These are phyloP conservation scores for Dicerorhinus sumatrensis DNA, from an alignment of 2,113 vertebrate species.

Conservation along the genomic window DNA sequence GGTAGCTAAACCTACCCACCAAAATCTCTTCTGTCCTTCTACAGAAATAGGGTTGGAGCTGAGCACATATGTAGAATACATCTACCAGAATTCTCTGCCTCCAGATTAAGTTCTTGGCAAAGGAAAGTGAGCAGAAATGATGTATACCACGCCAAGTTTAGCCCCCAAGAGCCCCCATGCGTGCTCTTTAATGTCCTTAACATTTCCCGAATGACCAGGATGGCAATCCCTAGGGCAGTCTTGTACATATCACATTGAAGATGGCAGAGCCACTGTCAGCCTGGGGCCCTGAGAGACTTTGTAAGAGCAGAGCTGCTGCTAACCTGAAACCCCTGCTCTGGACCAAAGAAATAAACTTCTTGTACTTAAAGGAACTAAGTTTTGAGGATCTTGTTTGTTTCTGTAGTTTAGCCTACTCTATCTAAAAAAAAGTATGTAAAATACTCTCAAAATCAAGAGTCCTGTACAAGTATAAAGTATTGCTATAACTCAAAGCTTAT, in stretches of 20 bases:
- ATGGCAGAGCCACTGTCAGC: neutral
- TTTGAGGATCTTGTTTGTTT: neutral
- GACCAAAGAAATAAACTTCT: neutral
- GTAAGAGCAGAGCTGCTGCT: neutral
- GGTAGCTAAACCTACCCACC: neutral
- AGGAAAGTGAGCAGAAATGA: conserved; percentile 17
- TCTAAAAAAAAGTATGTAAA: neutral
- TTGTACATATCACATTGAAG: neutral
- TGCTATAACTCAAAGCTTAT: neutral
- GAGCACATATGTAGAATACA: neutral
- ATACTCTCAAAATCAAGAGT: neutral
- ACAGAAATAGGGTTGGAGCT: neutral
- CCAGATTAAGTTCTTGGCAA: neutral
- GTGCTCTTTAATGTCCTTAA: neutral
- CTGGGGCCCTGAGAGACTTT: neutral
- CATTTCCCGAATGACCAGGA: neutral
- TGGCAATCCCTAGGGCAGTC: neutral
- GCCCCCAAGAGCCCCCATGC: neutral
- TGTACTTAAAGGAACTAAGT: neutral
- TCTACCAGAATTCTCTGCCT: neutral
- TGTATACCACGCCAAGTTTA: neutral
- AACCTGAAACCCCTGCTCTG: neutral
- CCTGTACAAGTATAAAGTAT: neutral
- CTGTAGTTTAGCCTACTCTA: neutral
- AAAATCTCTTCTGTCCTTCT: neutral